Conservation (phyloP, 2,797 vertebrate species). For the Perodicticus potto region DNA sequence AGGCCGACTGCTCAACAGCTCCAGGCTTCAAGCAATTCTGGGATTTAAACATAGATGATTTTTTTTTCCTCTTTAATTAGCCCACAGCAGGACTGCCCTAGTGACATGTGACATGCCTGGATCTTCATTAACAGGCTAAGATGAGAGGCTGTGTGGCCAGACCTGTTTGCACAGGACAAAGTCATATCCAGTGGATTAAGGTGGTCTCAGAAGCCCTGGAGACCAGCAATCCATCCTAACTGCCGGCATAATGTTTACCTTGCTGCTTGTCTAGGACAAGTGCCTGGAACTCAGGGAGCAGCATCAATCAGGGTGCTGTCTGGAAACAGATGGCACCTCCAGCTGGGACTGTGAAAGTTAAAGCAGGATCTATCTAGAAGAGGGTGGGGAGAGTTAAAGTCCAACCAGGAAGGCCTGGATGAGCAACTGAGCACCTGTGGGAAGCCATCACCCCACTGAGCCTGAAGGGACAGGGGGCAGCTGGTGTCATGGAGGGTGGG, state of each 20-base stretch:
- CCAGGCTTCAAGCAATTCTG: neutral
- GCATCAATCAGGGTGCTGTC: neutral
- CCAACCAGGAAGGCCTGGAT: neutral
- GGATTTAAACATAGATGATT: neutral
- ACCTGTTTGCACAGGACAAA: neutral
- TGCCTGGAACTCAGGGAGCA: neutral
- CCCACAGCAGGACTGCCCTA: neutral
- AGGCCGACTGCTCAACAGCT: too few species aligned
- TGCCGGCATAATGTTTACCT: neutral
- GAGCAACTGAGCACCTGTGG: neutral
- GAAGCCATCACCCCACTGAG: rapidly evolving
- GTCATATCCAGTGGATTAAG: rapidly evolving
- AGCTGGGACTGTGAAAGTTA: neutral
- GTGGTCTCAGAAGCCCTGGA: neutral
- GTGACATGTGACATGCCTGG: rapidly evolving
- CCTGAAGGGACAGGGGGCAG: too few species aligned
- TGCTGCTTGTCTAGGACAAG: neutral
- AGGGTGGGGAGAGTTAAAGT: neutral
- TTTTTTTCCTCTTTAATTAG: neutral
- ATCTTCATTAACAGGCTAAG: too few species aligned
- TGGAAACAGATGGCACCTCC: neutral
- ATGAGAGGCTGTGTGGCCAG: rapidly evolving
- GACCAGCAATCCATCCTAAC: neutral
- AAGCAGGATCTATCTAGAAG: too few species aligned
- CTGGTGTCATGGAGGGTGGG: rapidly evolving